Conservation (phyloP, 2,797 vertebrate genomes). For the Lithobates sylvaticus region DNA sequence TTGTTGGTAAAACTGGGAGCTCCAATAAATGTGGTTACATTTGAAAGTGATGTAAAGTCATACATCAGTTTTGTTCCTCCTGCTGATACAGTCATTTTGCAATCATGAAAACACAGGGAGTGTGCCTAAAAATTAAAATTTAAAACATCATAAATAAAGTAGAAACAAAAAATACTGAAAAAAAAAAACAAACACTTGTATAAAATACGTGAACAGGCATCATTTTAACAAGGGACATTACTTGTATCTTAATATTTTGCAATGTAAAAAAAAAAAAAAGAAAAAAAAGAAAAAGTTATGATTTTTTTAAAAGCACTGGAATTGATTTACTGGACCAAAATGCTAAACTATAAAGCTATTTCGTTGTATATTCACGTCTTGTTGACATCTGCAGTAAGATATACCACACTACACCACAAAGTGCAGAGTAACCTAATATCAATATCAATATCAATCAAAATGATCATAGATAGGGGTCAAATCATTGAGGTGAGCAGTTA, state of each 20-base stretch:
- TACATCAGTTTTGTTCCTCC: constrained; percentile 74
- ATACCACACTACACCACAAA: neutral
- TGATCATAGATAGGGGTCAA: no score
- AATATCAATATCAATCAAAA: no score
- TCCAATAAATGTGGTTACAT: constrained; percentile 75
- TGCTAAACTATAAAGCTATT: no score
- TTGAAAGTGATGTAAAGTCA: constrained; percentile 82
- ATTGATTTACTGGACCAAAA: no score
- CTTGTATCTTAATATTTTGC: neutral
- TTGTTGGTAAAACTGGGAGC: constrained; percentile 89
- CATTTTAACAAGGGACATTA: neutral
- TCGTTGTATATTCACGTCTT: no score
- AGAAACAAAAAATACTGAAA: no score
- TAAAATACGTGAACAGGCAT: no score
- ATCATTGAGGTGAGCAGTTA: no score
- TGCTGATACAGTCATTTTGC: constrained; percentile 71
- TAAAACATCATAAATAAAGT: neutral
- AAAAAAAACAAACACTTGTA: no score
- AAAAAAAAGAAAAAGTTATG: no score
- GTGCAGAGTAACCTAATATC: neutral
- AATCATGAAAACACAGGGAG: constrained; percentile 88
- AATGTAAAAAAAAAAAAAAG: no score
- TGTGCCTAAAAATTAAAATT: constrained; percentile 73
- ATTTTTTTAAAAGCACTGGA: no score
- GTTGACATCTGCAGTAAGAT: neutral